Conservation (phyloP, 2,113 vertebrate species). For the Hydrochoerus hydrochaeris region DNA sequence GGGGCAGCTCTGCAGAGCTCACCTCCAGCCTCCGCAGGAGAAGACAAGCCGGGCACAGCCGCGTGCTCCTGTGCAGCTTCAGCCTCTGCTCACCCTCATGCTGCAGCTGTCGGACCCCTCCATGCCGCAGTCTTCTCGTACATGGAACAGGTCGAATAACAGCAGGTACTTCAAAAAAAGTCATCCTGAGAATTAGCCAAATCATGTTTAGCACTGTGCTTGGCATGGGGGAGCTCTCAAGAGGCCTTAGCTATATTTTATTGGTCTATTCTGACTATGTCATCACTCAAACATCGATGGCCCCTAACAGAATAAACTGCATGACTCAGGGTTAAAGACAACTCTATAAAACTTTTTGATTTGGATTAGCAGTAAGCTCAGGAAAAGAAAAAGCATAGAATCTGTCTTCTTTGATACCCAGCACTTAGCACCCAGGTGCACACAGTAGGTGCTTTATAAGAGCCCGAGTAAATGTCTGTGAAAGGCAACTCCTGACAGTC, state of each 20-base stretch:
- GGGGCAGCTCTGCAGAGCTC: not conserved
- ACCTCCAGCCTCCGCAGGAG: not conserved
- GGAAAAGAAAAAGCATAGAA: not conserved
- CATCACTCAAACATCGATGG: not conserved
- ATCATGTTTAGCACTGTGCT: too few relatives aligned
- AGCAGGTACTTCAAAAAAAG: not conserved
- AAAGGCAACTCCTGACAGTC: not conserved
- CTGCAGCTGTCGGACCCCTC: not conserved
- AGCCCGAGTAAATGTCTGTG: not conserved
- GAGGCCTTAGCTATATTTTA: not conserved
- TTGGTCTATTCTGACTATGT: not conserved
- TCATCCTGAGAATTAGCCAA: not conserved
- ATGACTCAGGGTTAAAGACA: not conserved
- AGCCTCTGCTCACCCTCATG: not conserved
- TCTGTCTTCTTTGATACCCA: not conserved
- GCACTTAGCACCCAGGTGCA: not conserved
- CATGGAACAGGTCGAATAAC: not conserved
- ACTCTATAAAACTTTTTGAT: not conserved
- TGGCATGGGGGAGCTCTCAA: not conserved
- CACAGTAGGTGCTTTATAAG: constrained; percentile 16
- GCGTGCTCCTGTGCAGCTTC: too few relatives aligned
- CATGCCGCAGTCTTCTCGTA: not conserved
- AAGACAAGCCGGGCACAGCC: not conserved
- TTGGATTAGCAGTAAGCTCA: not conserved
- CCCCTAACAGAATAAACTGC: not conserved